phyloP scores from a whole-genome alignment of 1,140 invertebrate species.

The Formica selysi region DNA sequence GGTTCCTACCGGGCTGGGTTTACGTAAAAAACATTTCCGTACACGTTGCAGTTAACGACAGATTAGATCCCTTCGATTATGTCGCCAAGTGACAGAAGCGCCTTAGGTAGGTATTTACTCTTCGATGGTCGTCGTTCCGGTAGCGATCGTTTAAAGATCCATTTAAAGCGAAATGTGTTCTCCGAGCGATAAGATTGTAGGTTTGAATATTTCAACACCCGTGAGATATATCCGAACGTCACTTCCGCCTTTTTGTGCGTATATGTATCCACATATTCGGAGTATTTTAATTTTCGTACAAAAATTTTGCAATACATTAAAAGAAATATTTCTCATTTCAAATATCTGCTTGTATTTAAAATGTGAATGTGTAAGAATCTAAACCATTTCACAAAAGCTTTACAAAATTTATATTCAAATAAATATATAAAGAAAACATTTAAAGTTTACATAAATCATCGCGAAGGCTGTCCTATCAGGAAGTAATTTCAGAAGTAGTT shows the following conservation, averaged over 20 bases:
- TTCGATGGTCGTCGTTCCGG: not conserved
- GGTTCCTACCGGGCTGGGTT: slow-evolving; percentile 57
- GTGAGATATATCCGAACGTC: not conserved
- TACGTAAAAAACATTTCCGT: slow-evolving; percentile 57
- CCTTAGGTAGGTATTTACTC: not conserved
- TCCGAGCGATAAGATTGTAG: not conserved
- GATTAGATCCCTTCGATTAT: slow-evolving; percentile 35
- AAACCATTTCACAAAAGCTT: too few relatives aligned
- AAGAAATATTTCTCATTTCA: not conserved
- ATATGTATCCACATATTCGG: not conserved
- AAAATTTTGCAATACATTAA: too few relatives aligned
- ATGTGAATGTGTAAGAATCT: not conserved
- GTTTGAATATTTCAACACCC: slow-evolving; percentile 25
- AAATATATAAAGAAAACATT: not conserved
- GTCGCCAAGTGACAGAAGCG: not conserved
- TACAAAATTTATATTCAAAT: not conserved
- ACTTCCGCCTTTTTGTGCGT: not conserved
- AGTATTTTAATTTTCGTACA: slow-evolving; percentile 4
- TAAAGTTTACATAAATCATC: not conserved
- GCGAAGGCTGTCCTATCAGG: not conserved
- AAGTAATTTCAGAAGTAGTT: not conserved
- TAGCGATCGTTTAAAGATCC: not conserved
- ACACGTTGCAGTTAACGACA: not conserved
- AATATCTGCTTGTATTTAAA: slow-evolving; percentile 8
- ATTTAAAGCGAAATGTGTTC: not conserved